A percentile compares a stretch with the other conserved stretches of the same genome.
Conservation (phyloP, 64 coral and sea anemone genomes). For the Porites lutea region DNA sequence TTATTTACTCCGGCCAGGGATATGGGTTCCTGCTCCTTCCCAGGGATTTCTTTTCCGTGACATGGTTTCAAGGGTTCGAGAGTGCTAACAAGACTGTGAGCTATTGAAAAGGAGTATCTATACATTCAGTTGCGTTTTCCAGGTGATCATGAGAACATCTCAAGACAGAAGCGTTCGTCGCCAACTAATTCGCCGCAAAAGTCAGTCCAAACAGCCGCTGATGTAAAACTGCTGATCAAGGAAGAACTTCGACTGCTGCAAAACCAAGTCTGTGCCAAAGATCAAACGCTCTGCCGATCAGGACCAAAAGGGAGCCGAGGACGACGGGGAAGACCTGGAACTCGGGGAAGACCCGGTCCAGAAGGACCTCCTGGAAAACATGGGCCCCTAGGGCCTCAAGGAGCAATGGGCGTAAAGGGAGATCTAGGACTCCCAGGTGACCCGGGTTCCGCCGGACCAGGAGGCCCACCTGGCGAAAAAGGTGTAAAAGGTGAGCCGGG, state of each 20-base stretch:
- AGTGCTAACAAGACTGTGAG: no score
- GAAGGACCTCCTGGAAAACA: neutral
- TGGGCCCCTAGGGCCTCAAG: conserved; percentile 27
- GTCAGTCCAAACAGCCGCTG: neutral
- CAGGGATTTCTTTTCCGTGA: no score
- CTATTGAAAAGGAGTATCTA: no score
- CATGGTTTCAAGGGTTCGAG: no score
- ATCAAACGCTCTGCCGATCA: conserved; percentile 50
- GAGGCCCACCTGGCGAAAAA: conserved; percentile 15
- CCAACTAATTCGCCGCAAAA: no score
- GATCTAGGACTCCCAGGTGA: conserved; percentile 12
- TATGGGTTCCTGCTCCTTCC: no score
- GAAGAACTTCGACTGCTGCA: conserved; percentile 16
- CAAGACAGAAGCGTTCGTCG: no score
- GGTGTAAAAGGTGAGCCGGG: conserved; percentile 49
- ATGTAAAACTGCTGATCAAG: neutral
- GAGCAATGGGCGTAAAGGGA: conserved; percentile 28
- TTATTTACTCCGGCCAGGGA: no score
- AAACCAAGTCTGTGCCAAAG: conserved; percentile 45
- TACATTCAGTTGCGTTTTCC: no score
- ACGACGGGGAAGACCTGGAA: neutral
- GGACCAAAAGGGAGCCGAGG: conserved; percentile 57
- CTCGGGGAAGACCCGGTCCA: neutral
- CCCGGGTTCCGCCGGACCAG: conserved; percentile 36
- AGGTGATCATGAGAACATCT: no score